Base-by-base conservation (phyloP, 2,888 invertebrate species). In the Cosmia trapezina region DNA sequence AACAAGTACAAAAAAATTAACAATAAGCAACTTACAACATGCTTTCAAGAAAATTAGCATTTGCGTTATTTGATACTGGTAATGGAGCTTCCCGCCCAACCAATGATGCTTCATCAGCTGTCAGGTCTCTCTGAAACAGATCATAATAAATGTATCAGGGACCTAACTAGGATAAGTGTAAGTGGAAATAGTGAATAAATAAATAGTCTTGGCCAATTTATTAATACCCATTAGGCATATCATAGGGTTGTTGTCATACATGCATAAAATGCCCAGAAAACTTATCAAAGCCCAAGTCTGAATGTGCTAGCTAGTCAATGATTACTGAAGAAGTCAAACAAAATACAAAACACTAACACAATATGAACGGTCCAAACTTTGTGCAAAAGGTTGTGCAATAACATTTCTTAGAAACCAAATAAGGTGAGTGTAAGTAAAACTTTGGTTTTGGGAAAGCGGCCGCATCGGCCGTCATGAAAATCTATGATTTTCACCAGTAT, bases 21-120 rank as follows among this genome's bases (percentile, higher is more conserved):
- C 1, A n/a, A 8, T 22, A 54, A 28, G 53, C 28, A 70, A 91
- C 92, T 91, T 89, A 92, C 92, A 89, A 83, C 66, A 90, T 83
- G 76, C 89, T 93, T 2, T 94, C 94, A 53, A 90, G 80, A 76
- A 93, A 89, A 45, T 87, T 83, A 0, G 86, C 83, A 51, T 88
- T 87, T 4, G 89, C 88, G 45, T 84, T 89, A 62, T 88, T 90
- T 64, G 82, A 86, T 9, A 94, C 86, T 7, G 95, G 95, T n/a
- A 96, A 74, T 3, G 93, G 91, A 2, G 93, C 95, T 83, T 95
- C 93, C 37, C 91, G 88, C n/a, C 86, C 87, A 12, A 94, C 87
- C 45, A 94, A 80, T 3, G 94, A 94, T 41, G 88, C 93, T 80
- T 96, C 95, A 84, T 94, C 95, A 19, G 94, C 95, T 73, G 95